A percentile compares a stretch with the other conserved stretches of the same genome.
Conservation (phyloP, 2,113 vertebrate genomes). For the Ctenodactylus gundi region DNA sequence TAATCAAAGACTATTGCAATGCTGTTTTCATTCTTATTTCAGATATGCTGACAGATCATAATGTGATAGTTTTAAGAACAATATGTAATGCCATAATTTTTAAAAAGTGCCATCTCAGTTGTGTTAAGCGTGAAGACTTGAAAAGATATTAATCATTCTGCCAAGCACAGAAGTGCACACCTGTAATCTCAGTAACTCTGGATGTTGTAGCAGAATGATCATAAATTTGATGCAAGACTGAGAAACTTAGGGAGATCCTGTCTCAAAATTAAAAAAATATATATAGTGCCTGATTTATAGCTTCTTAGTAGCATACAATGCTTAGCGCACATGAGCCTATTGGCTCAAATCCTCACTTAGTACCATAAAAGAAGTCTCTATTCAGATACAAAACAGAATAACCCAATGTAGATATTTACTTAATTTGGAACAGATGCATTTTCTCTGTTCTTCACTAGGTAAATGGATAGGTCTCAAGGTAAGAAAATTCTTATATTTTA, state of each 20-base stretch:
- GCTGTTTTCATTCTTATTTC: background rate
- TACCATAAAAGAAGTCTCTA: background rate
- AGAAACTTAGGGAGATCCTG: background rate
- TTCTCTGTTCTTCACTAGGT: background rate
- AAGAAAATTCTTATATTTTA: background rate
- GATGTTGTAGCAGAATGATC: background rate
- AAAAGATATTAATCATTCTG: background rate
- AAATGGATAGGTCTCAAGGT: background rate
- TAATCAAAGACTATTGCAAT: background rate
- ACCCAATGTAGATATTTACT: background rate
- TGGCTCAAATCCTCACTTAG: background rate
- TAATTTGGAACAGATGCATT: background rate
- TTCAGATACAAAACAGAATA: background rate
- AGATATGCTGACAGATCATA: background rate
- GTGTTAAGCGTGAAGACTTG: too few relatives aligned
- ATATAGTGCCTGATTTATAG: background rate
- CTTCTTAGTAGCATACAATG: background rate
- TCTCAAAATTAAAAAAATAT: background rate
- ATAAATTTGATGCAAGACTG: background rate
- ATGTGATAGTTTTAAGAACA: background rate
- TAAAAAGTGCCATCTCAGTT: too few relatives aligned
- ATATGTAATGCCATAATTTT: background rate
- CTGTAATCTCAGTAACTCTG: background rate
- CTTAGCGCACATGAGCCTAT: background rate
- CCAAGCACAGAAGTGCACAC: background rate